These are phyloP conservation scores for Drosophila pseudoananassae DNA, from an alignment of 1,140 invertebrate species.

Conservation along the genomic window DNA sequence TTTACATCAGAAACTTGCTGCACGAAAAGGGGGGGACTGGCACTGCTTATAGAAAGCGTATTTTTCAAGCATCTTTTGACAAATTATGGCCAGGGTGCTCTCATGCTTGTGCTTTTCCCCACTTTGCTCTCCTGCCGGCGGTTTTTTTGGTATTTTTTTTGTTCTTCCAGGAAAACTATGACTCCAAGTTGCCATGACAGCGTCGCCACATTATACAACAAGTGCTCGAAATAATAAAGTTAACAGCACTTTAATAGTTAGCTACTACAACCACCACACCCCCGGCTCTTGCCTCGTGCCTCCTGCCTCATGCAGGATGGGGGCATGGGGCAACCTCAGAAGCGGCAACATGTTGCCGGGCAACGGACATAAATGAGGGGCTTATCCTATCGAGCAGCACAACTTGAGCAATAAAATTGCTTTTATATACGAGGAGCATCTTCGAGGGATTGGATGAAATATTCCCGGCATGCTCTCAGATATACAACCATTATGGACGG, in stretches of 20 bases:
- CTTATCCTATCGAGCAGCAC: constrained; percentile 77
- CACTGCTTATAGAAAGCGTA: constrained; percentile 57
- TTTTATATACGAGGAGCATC: constrained; percentile 58
- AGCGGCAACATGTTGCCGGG: constrained; percentile 75
- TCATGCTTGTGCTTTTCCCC: constrained; percentile 23
- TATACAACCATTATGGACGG: constrained; percentile 48
- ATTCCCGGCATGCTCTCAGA: constrained; percentile 64
- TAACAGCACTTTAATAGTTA: constrained; percentile 82
- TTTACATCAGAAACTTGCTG: constrained; percentile 54
- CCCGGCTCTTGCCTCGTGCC: constrained; percentile 20
- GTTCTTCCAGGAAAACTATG: constrained; percentile 61
- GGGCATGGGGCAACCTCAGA: constrained; percentile 15
- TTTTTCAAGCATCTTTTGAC: constrained; percentile 76
- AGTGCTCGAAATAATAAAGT: constrained; percentile 82
- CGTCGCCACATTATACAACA: constrained; percentile 78
- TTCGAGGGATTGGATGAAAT: constrained; percentile 40
- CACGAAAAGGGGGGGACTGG: constrained; percentile 23
- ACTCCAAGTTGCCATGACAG: constrained; percentile 76
- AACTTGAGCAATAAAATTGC: constrained; percentile 82
- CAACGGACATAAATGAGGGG: constrained; percentile 76
- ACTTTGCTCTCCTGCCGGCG: constrained; percentile 11
- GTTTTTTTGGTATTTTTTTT: constrained; percentile 22
- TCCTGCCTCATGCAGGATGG: neutral
- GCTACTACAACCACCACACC: constrained; percentile 22
- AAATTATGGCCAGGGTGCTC: constrained; percentile 71